Evolutionary conservation across 2,888 invertebrate species (phyloP).

Genomic region (Monopis laevigella): DNA sequence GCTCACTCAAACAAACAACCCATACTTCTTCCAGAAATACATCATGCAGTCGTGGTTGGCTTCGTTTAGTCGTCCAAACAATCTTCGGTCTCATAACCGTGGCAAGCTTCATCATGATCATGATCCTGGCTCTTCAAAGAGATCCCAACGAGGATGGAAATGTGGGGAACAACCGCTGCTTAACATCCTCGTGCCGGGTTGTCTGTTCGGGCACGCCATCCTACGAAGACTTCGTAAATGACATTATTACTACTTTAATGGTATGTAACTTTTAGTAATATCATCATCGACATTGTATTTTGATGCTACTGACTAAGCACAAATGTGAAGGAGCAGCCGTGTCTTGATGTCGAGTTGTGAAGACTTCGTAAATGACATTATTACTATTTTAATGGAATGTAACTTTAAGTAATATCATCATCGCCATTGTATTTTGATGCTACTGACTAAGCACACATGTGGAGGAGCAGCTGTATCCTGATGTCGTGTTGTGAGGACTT

Average conservation of each 20-base stretch:
- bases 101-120: constrained; percentile 42
- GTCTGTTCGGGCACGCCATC: constrained; percentile 31
- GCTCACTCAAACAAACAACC: too few relatives aligned
- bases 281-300: too few relatives aligned
- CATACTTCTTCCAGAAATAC: constrained; percentile 32
- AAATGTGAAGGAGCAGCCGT: too few relatives aligned
- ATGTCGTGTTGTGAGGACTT: too few relatives aligned
- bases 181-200: constrained; percentile 33
- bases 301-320: too few relatives aligned
- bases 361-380: too few relatives aligned
- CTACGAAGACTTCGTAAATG: constrained; percentile 28
- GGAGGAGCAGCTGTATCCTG: too few relatives aligned
- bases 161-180: constrained; percentile 14
- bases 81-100: constrained; percentile 44
- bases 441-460: too few relatives aligned
- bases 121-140: constrained; percentile 33
- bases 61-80: constrained; percentile 37
- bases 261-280: constrained; percentile 31
- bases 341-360: too few relatives aligned
- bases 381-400: too few relatives aligned
- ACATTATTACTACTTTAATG: constrained; percentile 31
- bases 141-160: constrained; percentile 4
- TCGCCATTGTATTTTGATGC: too few relatives aligned
- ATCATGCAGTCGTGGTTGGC: constrained; percentile 47
- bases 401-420: too few relatives aligned